Conservation (phyloP, 2,113 vertebrate genomes). For the Takifugu flavidus region DNA sequence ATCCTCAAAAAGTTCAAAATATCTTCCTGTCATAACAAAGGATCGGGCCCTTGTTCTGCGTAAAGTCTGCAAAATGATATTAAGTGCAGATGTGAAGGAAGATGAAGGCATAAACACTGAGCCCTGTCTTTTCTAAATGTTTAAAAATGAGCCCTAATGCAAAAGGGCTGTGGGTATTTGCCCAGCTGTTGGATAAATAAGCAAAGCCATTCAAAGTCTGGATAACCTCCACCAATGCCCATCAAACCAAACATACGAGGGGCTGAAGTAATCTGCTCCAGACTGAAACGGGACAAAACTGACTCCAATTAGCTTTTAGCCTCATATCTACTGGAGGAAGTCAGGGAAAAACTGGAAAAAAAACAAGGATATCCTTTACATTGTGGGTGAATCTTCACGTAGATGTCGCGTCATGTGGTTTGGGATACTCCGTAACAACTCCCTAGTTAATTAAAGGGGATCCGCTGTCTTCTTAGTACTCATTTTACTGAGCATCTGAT, state of each 20-base stretch:
- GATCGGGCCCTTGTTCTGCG: constrained; percentile 64
- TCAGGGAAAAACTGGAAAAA: constrained; percentile 17
- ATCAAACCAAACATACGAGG: constrained; percentile 69
- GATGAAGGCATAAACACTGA: constrained; percentile 72
- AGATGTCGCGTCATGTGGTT: no score
- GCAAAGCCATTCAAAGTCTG: constrained; percentile 66
- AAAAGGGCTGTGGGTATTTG: constrained; percentile 75
- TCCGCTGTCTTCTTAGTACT: constrained; percentile 24
- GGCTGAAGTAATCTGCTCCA: constrained; percentile 42
- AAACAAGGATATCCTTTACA: not conserved
- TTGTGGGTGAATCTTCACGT: not conserved
- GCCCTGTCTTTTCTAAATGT: constrained; percentile 73
- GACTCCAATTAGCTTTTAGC: constrained; percentile 53
- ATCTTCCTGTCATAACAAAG: constrained; percentile 75
- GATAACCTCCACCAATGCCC: constrained; percentile 66
- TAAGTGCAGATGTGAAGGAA: constrained; percentile 74
- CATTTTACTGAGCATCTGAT: no score
- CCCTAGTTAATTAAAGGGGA: constrained; percentile 23
- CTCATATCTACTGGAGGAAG: constrained; percentile 20
- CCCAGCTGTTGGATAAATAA: constrained; percentile 78
- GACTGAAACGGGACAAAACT: constrained; percentile 47
- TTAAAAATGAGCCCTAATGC: constrained; percentile 72
- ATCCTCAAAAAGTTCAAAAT: constrained; percentile 74
- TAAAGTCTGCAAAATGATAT: constrained; percentile 70
- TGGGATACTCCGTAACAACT: no score